phyloP scores from a whole-genome alignment of 2,113 vertebrate genomes.

The Piliocolobus tephrosceles region DNA sequence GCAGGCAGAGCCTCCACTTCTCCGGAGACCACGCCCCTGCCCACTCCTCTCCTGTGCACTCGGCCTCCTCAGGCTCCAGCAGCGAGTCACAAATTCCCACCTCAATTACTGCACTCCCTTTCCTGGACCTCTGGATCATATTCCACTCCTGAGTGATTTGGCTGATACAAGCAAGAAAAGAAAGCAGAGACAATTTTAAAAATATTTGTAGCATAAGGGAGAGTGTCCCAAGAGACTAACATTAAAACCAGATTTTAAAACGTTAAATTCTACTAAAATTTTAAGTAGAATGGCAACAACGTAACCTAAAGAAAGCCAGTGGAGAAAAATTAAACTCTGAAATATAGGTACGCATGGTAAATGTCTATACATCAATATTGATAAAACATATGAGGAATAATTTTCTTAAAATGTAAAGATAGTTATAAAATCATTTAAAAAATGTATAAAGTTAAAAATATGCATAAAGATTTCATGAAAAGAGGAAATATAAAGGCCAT shows the following conservation, averaged over 20 bases:
- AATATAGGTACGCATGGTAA: accelerated
- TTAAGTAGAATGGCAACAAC: neutral
- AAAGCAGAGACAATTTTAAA: neutral
- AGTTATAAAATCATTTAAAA: neutral
- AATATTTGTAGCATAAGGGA: neutral
- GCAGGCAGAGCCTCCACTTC: accelerated
- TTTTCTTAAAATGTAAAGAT: neutral
- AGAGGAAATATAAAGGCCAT: too few relatives aligned
- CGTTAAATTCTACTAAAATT: neutral
- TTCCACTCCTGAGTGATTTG: accelerated
- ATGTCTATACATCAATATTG: neutral
- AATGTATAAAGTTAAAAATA: neutral
- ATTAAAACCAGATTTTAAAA: neutral
- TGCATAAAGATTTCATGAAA: neutral
- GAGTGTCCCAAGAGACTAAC: neutral
- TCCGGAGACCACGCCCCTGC: accelerated
- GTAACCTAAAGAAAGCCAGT: neutral
- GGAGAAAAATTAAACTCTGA: neutral
- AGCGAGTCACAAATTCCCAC: neutral
- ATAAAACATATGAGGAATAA: neutral
- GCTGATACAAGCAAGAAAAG: neutral
- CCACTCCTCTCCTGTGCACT: accelerated
- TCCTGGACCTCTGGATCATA: neutral
- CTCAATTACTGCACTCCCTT: too few relatives aligned
- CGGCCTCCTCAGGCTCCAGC: neutral